phyloP scores from a whole-genome alignment of 2,888 invertebrate genomes.

The Calliphora vomitoria region DNA sequence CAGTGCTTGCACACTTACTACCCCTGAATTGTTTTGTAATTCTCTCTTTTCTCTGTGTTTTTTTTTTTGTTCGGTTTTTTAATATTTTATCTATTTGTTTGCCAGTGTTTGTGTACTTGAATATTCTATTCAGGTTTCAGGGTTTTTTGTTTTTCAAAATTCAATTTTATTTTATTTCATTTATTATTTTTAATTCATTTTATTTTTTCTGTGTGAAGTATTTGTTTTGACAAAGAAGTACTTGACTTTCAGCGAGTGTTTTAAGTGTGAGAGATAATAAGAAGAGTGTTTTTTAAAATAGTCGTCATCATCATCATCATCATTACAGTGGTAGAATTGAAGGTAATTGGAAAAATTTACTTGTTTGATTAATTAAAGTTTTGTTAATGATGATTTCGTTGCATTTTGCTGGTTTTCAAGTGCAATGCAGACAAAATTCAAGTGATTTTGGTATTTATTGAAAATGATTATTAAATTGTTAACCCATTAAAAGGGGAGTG shows the following conservation, averaged over 20 bases:
- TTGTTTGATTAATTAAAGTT: slow-evolving; percentile 30
- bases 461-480: slow-evolving; percentile 2
- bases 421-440: slow-evolving; percentile 49
- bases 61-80: not conserved
- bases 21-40: not conserved
- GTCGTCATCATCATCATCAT: not conserved
- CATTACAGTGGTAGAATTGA: not conserved
- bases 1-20: not conserved
- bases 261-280: slow-evolving; percentile 36
- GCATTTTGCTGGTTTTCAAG: slow-evolving; percentile 7
- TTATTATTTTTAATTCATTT: slow-evolving; percentile 1
- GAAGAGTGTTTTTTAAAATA: not conserved
- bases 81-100: not conserved
- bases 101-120: slow-evolving; percentile 36
- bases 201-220: slow-evolving; percentile 22
- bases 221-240: slow-evolving; percentile 63
- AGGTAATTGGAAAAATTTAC: slow-evolving; percentile 35
- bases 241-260: slow-evolving; percentile 54
- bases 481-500: not conserved
- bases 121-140: slow-evolving; percentile 49
- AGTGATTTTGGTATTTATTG: slow-evolving; percentile 15
- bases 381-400: slow-evolving; percentile 12
- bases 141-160: slow-evolving; percentile 28
- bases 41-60: not conserved
- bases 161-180: not conserved